Evolutionary conservation across 2,797 vertebrate species (phyloP).

Genomic region (Catamblyrhynchus diadema): DNA sequence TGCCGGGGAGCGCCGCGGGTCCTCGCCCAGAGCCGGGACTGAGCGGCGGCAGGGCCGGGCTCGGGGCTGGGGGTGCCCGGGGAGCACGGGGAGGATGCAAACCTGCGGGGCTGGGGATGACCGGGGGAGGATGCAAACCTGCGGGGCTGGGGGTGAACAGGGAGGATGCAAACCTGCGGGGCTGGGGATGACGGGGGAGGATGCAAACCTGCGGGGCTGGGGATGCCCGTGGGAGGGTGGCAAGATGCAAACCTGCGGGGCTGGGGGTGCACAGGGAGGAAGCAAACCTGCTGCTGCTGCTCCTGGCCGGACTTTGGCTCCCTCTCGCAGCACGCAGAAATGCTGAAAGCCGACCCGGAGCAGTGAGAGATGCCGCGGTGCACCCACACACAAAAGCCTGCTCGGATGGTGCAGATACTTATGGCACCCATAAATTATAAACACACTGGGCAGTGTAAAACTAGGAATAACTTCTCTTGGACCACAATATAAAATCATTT

Average conservation of each 20-base stretch:
- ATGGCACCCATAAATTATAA: background rate
- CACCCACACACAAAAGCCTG: fast-evolving
- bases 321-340: fast-evolving
- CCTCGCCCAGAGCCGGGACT: background rate
- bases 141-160: too few species aligned
- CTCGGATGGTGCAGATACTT: background rate
- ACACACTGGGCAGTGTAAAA: background rate
- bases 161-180: too few species aligned
- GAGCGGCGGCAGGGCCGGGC: fast-evolving
- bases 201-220: too few species aligned
- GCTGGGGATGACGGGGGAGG: too few species aligned
- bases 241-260: too few species aligned
- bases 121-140: too few species aligned
- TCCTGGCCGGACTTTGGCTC: fast-evolving
- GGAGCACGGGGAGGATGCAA: too few species aligned
- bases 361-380: fast-evolving
- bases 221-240: too few species aligned
- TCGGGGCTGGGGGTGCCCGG: too few species aligned
- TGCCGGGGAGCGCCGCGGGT: background rate
- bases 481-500: background rate
- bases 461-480: background rate
- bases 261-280: too few species aligned
- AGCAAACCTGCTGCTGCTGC: background rate
- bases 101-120: too few species aligned
- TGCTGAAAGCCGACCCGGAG: fast-evolving